Percentiles rank a stretch among this genome's conserved stretches.
Conservation (phyloP, 2,888 invertebrate genomes). For the Hirudinaria manillensis region DNA sequence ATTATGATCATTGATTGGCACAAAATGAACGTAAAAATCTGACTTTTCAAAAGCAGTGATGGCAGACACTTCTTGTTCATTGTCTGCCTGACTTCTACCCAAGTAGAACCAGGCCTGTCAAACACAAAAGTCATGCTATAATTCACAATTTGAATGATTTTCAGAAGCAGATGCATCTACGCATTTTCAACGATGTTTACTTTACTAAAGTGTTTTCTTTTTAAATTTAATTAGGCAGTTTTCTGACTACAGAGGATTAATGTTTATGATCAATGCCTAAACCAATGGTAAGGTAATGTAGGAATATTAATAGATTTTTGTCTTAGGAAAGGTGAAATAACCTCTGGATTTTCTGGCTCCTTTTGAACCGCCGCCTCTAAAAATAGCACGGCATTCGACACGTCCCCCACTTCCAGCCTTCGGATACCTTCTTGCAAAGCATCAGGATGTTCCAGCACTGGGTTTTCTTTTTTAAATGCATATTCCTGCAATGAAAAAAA, state of each 20-base stretch:
- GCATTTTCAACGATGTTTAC: too few species aligned
- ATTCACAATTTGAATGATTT: background rate
- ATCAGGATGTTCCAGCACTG: conserved; percentile 64
- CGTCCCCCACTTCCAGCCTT: conserved; percentile 75
- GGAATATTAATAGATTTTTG: too few species aligned
- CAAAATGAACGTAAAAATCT: background rate
- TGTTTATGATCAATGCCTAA: too few species aligned
- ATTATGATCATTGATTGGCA: too few species aligned
- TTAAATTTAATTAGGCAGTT: too few species aligned
- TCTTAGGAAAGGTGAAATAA: background rate
- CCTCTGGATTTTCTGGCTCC: conserved; percentile 29
- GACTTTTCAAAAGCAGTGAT: conserved; percentile 79
- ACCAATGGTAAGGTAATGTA: too few species aligned
- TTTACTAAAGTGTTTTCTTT: too few species aligned
- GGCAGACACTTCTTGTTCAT: conserved; percentile 88
- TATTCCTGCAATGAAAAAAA: conserved; percentile 55
- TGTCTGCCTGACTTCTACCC: conserved; percentile 90
- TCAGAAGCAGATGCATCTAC: background rate
- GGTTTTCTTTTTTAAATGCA: conserved; percentile 75
- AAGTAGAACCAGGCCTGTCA: conserved; percentile 54
- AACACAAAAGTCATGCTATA: background rate
- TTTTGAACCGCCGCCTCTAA: conserved; percentile 78
- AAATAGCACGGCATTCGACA: conserved; percentile 88
- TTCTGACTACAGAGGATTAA: too few species aligned
- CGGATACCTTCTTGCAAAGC: conserved; percentile 80